These are phyloP conservation scores for Halesus radiatus DNA, from an alignment of 1,140 invertebrate genomes.

Conservation along the genomic window DNA sequence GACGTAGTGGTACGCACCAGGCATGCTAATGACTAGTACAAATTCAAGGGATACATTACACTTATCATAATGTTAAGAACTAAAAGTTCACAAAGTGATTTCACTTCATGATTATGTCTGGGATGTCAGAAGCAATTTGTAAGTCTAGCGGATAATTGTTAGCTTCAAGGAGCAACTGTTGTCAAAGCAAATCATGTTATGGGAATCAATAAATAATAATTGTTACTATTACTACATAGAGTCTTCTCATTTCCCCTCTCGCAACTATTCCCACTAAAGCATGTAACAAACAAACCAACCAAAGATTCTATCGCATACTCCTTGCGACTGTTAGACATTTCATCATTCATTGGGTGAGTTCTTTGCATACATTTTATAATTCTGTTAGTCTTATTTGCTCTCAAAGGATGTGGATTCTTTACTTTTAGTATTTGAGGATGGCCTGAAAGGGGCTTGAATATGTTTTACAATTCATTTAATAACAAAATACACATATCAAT, in stretches of 20 bases:
- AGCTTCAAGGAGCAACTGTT: conserved; percentile 19
- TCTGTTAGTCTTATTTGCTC: background rate
- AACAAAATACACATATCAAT: too few relatives aligned
- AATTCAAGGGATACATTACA: conserved; percentile 29
- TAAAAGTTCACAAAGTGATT: conserved; percentile 23
- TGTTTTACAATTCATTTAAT: too few relatives aligned
- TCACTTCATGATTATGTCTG: conserved; percentile 14
- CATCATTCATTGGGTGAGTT: conserved; percentile 53
- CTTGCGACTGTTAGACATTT: conserved; percentile 42
- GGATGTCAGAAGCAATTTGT: background rate
- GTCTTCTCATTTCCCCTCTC: conserved; percentile 38
- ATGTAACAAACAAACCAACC: conserved; percentile 1
- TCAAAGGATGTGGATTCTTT: conserved; percentile 29
- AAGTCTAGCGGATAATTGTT: background rate
- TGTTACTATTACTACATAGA: conserved; percentile 48
- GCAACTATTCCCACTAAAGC: conserved; percentile 35
- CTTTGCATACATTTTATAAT: background rate
- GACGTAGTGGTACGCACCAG: background rate
- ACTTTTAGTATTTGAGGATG: background rate
- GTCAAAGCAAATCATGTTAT: conserved; percentile 30
- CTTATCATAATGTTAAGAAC: conserved; percentile 30
- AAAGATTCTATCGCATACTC: conserved; percentile 17
- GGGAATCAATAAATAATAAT: conserved; percentile 40
- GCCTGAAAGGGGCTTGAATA: too few relatives aligned
- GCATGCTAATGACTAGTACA: conserved; percentile 19